phyloP scores from a whole-genome alignment of 2,888 invertebrate species.

The Cactoblastis cactorum region DNA sequence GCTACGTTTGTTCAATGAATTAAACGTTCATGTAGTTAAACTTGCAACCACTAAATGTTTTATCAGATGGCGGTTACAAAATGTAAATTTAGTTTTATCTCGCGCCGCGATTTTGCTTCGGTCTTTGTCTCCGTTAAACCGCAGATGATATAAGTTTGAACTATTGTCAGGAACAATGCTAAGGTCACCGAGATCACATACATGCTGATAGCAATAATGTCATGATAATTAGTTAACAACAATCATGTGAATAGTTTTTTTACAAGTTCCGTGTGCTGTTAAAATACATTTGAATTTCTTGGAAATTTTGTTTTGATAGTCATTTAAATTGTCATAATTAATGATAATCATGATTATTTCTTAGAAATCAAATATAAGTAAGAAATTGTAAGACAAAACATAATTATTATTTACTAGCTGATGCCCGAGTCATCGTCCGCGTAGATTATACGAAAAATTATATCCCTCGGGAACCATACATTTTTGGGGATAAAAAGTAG shows the following conservation, averaged over 20 bases:
- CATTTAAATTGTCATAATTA: too few species aligned
- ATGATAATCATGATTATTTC: neutral
- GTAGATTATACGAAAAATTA: too few species aligned
- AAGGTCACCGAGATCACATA: slow-evolving; percentile 1
- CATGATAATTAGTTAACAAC: slow-evolving; percentile 18
- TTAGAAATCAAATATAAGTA: too few species aligned
- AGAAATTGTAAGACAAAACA: too few species aligned
- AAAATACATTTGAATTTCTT: neutral
- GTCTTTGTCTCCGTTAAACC: slow-evolving; percentile 3
- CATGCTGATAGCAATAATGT: slow-evolving; percentile 20
- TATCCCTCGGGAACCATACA: too few species aligned
- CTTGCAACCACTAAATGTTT: neutral
- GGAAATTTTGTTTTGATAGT: neutral
- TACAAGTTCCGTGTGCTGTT: slow-evolving; percentile 5
- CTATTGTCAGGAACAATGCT: slow-evolving; percentile 7
- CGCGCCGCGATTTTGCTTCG: neutral
- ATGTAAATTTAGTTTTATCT: slow-evolving; percentile 7
- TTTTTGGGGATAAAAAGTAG: too few species aligned
- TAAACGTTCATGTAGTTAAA: too few species aligned
- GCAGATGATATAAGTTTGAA: too few species aligned
- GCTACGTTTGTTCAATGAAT: too few species aligned
- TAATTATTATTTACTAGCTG: too few species aligned
- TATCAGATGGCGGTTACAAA: slow-evolving; percentile 2
- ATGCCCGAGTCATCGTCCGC: too few species aligned
- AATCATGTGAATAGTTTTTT: slow-evolving; percentile 22